Conservation (phyloP, 1,140 invertebrate species). For the Bombus picipes region DNA sequence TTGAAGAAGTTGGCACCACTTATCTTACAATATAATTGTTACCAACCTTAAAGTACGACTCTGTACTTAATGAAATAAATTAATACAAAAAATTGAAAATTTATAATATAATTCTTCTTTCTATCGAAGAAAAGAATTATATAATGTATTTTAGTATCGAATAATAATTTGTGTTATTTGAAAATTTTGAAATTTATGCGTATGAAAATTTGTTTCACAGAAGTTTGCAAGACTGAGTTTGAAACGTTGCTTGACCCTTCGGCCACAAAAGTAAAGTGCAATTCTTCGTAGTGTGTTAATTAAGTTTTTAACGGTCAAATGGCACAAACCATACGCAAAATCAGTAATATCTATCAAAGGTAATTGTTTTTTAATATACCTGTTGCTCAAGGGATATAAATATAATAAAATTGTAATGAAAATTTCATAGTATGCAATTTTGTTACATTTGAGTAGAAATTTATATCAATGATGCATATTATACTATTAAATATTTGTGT, state of each 20-base stretch:
- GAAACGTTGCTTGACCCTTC: background rate
- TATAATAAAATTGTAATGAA: background rate
- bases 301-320: background rate
- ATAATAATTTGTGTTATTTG: background rate
- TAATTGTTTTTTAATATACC: background rate
- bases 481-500: background rate
- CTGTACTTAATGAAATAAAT: background rate
- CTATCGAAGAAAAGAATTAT: background rate
- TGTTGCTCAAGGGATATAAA: background rate
- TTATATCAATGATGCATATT: background rate
- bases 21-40: background rate
- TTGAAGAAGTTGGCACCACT: background rate
- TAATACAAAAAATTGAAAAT: background rate
- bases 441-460: background rate
- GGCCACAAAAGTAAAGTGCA: background rate
- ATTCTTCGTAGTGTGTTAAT: background rate
- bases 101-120: background rate
- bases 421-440: background rate
- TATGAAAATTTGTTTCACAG: background rate
- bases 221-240: background rate
- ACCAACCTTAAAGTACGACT: background rate
- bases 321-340: background rate
- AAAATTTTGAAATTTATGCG: background rate
- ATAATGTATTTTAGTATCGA: background rate
- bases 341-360: too few species aligned